Evolutionary conservation across 1,140 invertebrate species (phyloP).

Genomic region (Drosophila micromelanica): DNA sequence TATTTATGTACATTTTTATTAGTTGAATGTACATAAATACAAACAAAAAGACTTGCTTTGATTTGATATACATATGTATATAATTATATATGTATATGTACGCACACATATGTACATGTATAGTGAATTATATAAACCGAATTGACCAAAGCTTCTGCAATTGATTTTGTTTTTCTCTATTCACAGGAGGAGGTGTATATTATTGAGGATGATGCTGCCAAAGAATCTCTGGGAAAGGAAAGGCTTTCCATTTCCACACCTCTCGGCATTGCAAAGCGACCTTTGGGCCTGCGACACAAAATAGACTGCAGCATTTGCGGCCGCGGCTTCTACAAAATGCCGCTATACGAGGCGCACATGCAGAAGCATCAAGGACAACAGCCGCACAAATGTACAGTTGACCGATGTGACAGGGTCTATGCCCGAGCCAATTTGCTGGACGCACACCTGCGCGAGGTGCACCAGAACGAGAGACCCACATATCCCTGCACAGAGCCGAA

Average conservation of each 20-base stretch:
- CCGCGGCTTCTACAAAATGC: slow-evolving; percentile 62
- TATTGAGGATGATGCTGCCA: slow-evolving; percentile 51
- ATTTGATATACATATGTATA: neutral
- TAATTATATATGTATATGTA: neutral
- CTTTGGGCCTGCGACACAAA: slow-evolving; percentile 41
- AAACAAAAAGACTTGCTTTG: neutral
- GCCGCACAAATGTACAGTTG: slow-evolving; percentile 55
- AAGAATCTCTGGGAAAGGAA: slow-evolving; percentile 40
- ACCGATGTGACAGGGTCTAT: slow-evolving; percentile 47
- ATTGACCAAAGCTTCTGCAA: neutral
- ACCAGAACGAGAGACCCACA: slow-evolving; percentile 26
- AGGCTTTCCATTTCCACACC: neutral
- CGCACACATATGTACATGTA: neutral
- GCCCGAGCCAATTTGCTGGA: slow-evolving; percentile 45
- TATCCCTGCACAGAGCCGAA: slow-evolving; percentile 36
- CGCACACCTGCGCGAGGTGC: slow-evolving; percentile 43
- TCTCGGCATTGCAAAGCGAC: slow-evolving; percentile 4
- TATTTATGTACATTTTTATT: slow-evolving; percentile 2
- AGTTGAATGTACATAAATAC: neutral
- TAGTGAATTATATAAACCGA: neutral
- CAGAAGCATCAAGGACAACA: slow-evolving; percentile 55
- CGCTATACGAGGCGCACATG: slow-evolving; percentile 63
- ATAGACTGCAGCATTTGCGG: slow-evolving; percentile 54
- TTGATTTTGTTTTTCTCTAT: neutral
- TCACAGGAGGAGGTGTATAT: slow-evolving; percentile 66